Conservation (phyloP, 2,888 invertebrate genomes). For the Xestia c-nigrum region DNA sequence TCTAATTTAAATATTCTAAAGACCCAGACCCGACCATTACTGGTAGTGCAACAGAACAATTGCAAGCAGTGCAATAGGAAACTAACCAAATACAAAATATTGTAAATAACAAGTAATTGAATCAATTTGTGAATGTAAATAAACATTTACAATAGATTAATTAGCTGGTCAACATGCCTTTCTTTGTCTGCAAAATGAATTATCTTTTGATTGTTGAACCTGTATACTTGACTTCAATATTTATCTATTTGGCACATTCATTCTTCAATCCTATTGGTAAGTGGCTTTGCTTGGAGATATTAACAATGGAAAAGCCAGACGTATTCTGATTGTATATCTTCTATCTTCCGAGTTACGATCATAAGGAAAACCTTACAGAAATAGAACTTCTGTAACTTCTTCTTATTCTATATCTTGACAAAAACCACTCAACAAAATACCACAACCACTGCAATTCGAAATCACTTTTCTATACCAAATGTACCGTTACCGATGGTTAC, state of each 20-base stretch:
- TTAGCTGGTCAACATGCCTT: constrained; percentile 60
- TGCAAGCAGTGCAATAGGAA: constrained; percentile 8
- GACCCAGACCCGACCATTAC: not conserved
- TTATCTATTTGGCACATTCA: constrained; percentile 49
- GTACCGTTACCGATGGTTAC: constrained; percentile 22
- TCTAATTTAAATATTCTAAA: not conserved
- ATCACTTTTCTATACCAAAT: constrained; percentile 2
- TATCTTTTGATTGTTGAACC: constrained; percentile 46
- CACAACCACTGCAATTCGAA: not conserved
- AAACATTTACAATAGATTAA: constrained; percentile 71
- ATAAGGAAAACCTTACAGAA: not conserved
- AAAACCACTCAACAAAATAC: constrained; percentile 2
- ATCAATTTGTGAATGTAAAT: constrained; percentile 65
- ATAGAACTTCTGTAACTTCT: not conserved
- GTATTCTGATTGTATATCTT: not conserved
- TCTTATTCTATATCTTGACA: not conserved
- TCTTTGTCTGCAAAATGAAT: constrained; percentile 63
- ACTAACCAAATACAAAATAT: constrained; percentile 11
- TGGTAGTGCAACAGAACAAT: not conserved
- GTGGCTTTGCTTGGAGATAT: not conserved
- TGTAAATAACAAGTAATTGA: constrained; percentile 56
- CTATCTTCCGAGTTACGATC: not conserved
- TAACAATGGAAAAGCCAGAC: not conserved
- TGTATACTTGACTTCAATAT: constrained; percentile 29
- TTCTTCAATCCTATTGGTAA: not conserved